phyloP scores from a whole-genome alignment of 2,888 invertebrate genomes.

The Yponomeuta malinellus region DNA sequence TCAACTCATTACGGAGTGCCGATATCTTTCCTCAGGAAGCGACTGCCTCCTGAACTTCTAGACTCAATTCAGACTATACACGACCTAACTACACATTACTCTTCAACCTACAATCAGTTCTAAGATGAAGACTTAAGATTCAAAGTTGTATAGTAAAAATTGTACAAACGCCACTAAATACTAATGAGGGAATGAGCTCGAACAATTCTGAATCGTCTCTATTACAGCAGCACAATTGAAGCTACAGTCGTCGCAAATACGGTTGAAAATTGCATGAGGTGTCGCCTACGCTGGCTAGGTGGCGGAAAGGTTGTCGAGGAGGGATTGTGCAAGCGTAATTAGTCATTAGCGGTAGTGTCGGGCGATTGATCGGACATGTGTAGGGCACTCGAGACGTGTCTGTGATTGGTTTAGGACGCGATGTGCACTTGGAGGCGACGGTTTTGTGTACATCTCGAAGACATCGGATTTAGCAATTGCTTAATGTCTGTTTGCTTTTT shows the following conservation, averaged over 20 bases:
- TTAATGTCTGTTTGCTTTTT: neutral
- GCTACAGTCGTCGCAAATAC: slow-evolving; percentile 27
- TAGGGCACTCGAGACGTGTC: slow-evolving; percentile 29
- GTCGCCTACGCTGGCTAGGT: slow-evolving; percentile 40
- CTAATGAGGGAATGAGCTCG: slow-evolving; percentile 52
- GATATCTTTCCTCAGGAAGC: slow-evolving; percentile 64
- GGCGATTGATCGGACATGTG: slow-evolving; percentile 55
- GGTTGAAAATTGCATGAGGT: slow-evolving; percentile 32
- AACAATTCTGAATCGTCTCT: slow-evolving; percentile 42
- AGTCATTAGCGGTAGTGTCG: slow-evolving; percentile 66
- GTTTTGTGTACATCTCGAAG: neutral
- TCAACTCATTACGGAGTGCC: slow-evolving; percentile 62
- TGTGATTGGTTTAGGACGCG: slow-evolving; percentile 39
- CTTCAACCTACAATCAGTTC: slow-evolving; percentile 25
- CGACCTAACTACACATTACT: neutral
- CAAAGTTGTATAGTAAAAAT: slow-evolving; percentile 21
- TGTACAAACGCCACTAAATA: slow-evolving; percentile 54
- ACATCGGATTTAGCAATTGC: neutral
- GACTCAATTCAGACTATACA: slow-evolving; percentile 26
- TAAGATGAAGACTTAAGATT: slow-evolving; percentile 19
- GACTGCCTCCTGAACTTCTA: slow-evolving; percentile 22
- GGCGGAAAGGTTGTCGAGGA: slow-evolving; percentile 34
- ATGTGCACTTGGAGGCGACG: slow-evolving; percentile 1
- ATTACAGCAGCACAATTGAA: slow-evolving; percentile 15
- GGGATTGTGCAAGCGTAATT: slow-evolving; percentile 68